These are phyloP conservation scores for Allobates femoralis DNA, from an alignment of 2,797 vertebrate species.

Conservation along the genomic window DNA sequence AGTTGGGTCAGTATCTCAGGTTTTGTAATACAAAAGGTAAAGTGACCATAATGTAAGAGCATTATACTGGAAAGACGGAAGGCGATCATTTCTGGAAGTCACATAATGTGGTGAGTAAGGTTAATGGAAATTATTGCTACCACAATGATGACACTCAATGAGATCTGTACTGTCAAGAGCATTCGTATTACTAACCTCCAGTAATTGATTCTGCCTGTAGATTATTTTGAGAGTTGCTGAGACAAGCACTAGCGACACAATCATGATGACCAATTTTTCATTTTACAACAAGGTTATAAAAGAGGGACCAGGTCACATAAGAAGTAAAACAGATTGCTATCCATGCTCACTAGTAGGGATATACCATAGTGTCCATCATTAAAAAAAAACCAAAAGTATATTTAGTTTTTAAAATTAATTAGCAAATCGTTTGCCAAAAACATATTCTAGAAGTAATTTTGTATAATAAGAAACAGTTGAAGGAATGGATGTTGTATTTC, in stretches of 20 bases:
- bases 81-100: constrained; percentile 42
- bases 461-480: too few relatives aligned
- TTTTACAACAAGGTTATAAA: constrained; percentile 57
- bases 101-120: constrained; percentile 42
- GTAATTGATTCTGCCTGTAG: constrained; percentile 61
- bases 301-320: constrained; percentile 21
- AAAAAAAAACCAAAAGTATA: neutral
- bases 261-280: constrained; percentile 53
- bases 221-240: constrained; percentile 61
- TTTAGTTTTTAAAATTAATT: neutral
- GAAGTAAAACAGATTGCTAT: constrained; percentile 52
- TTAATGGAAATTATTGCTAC: constrained; percentile 58
- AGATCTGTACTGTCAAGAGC: constrained; percentile 51
- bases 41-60: constrained; percentile 16
- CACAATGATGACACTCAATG: constrained; percentile 33
- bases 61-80: neutral
- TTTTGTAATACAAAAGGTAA: constrained; percentile 28
- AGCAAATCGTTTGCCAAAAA: neutral
- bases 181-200: constrained; percentile 50
- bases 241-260: constrained; percentile 43
- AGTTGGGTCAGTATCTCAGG: neutral
- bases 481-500: neutral
- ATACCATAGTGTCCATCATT: neutral
- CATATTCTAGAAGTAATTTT: too few relatives aligned
- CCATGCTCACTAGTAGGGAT: neutral